Evolutionary conservation across 2,113 vertebrate species (phyloP).

Genomic region (Galbula dea): DNA sequence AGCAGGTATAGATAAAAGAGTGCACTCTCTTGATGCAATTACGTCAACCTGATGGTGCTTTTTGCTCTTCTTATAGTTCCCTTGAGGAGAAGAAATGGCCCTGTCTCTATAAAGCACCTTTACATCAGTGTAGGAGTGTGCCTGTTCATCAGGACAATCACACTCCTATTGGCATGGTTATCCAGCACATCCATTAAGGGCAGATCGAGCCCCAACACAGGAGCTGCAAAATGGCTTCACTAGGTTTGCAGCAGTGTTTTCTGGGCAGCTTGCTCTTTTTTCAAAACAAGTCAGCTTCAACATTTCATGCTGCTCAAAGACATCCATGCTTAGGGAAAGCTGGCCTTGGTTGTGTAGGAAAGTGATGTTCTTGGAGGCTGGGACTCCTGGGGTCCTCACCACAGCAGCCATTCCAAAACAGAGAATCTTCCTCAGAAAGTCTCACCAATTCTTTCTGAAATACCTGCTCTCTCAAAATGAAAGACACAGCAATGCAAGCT

Average conservation of each 20-base stretch:
- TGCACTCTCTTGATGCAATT: not conserved
- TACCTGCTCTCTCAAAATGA: not conserved
- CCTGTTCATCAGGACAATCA: not conserved
- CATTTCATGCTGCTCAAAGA: not conserved
- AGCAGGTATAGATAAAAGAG: not conserved
- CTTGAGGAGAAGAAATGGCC: not conserved
- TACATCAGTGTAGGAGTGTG: not conserved
- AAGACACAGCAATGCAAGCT: not conserved
- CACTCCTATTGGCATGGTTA: not conserved
- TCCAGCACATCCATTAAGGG: not conserved
- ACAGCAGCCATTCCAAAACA: not conserved
- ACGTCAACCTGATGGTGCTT: not conserved
- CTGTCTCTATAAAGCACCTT: not conserved
- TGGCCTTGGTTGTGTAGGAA: accelerated
- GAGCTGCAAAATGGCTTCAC: constrained; percentile 5
- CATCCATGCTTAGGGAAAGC: not conserved
- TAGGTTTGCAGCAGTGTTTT: not conserved
- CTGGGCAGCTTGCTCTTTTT: not conserved
- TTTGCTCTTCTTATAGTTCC: not conserved
- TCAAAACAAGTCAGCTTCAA: not conserved
- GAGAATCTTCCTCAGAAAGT: not conserved
- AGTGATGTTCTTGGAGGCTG: not conserved
- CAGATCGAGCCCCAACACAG: not conserved
- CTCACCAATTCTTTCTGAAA: not conserved
- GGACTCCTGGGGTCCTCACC: accelerated